A percentile compares a stretch with the other conserved stretches of the same genome.
Conservation (phyloP, 2,113 vertebrate species). For the Seriola dumerili region DNA sequence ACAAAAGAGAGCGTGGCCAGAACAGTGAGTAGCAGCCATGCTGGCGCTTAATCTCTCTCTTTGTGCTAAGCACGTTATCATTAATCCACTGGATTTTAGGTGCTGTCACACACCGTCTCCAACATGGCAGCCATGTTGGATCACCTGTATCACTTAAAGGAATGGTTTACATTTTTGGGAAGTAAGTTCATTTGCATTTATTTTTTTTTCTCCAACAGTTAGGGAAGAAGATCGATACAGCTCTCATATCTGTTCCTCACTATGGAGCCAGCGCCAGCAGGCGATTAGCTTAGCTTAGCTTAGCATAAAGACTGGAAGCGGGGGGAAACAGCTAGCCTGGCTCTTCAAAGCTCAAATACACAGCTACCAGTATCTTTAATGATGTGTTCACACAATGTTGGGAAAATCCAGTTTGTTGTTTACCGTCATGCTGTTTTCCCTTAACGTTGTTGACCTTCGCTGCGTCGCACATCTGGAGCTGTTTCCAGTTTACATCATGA, state of each 20-base stretch:
- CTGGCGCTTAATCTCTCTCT: background rate
- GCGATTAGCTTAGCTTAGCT: background rate
- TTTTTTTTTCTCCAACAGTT: too few relatives aligned
- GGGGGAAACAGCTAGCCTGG: background rate
- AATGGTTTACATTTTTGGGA: background rate
- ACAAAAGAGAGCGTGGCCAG: conserved; percentile 3
- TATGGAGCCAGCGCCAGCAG: background rate
- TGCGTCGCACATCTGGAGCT: too few relatives aligned
- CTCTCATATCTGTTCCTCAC: background rate
- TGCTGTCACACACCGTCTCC: background rate
- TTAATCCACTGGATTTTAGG: background rate
- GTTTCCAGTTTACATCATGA: too few relatives aligned
- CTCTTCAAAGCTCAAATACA: background rate
- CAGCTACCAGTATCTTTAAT: too few relatives aligned
- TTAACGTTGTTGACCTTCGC: too few relatives aligned
- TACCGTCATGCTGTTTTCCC: too few relatives aligned
- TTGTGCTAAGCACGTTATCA: background rate
- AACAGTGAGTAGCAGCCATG: conserved; percentile 16
- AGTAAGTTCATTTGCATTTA: background rate
- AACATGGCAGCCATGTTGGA: conserved; percentile 12
- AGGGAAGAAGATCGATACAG: background rate
- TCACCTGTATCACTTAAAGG: background rate
- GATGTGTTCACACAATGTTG: too few relatives aligned
- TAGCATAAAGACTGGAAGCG: background rate
- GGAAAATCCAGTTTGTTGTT: too few relatives aligned